phyloP scores from a whole-genome alignment of 2,113 vertebrate species.

The Eonycteris spelaea region DNA sequence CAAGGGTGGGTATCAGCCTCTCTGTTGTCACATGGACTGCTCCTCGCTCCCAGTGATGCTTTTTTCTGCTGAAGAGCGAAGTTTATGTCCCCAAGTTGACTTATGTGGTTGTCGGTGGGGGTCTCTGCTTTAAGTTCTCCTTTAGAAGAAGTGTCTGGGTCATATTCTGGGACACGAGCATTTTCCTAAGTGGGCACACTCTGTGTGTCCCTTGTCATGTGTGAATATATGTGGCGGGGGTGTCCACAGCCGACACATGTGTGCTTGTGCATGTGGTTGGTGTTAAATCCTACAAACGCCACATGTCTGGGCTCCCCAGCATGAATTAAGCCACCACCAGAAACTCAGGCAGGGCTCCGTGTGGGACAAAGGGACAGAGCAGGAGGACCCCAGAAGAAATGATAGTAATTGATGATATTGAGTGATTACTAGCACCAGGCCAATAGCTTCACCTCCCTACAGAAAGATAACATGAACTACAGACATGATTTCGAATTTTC shows the following conservation, averaged over 20 bases:
- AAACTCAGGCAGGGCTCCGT: not conserved
- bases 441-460: not conserved
- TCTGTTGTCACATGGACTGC: not conserved
- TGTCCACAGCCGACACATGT: not conserved
- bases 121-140: not conserved
- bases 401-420: not conserved
- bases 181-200: not conserved
- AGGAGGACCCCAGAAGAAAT: not conserved
- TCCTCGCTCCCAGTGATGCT: not conserved
- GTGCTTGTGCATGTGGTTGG: not conserved
- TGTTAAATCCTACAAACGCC: not conserved
- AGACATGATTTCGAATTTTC: not conserved
- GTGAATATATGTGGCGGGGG: rapidly evolving
- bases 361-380: not conserved
- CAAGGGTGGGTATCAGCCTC: rapidly evolving
- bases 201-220: not conserved
- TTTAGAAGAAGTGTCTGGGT: no score
- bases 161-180: not conserved
- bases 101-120: not conserved
- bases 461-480: not conserved
- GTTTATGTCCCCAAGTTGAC: not conserved
- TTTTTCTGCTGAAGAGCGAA: not conserved
- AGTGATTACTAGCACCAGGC: not conserved
- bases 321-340: not conserved
- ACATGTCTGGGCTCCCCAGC: not conserved